Evolutionary conservation across 2,113 vertebrate species (phyloP).

Genomic region (Nanger granti): DNA sequence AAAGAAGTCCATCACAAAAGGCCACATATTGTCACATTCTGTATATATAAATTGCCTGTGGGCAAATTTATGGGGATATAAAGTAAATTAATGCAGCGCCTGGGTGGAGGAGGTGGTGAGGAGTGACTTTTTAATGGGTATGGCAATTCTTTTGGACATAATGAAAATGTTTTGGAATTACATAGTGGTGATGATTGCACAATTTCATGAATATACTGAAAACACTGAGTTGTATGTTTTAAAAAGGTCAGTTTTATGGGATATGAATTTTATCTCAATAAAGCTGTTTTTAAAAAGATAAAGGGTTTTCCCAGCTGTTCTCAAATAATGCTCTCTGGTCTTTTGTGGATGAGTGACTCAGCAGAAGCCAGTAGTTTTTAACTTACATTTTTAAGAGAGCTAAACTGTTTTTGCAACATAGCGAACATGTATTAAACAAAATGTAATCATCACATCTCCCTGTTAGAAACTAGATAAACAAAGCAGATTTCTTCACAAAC

Average conservation of each 20-base stretch:
- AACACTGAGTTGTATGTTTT: not conserved
- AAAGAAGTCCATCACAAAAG: not conserved
- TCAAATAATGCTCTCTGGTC: not conserved
- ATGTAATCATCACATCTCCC: not conserved
- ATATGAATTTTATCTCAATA: not conserved
- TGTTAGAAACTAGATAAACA: not conserved
- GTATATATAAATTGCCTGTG: not conserved
- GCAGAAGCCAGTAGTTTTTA: not conserved
- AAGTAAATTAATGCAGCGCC: not conserved
- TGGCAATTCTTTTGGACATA: not conserved
- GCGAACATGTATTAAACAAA: conserved; percentile 16
- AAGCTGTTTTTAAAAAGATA: not conserved
- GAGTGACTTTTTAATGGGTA: not conserved
- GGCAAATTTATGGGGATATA: not conserved
- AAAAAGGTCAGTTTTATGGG: not conserved
- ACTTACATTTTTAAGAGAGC: conserved; percentile 4
- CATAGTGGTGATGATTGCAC: not conserved
- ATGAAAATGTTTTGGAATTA: not conserved
- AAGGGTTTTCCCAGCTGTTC: not conserved
- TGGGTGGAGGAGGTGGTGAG: not conserved
- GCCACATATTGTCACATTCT: not conserved
- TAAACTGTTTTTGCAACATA: not conserved
- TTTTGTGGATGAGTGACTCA: conserved; percentile 5
- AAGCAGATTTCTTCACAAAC: conserved; percentile 39
- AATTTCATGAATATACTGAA: not conserved